These are phyloP conservation scores for Dasysyrphus tricinctus DNA, from an alignment of 2,888 invertebrate species.

Conservation along the genomic window DNA sequence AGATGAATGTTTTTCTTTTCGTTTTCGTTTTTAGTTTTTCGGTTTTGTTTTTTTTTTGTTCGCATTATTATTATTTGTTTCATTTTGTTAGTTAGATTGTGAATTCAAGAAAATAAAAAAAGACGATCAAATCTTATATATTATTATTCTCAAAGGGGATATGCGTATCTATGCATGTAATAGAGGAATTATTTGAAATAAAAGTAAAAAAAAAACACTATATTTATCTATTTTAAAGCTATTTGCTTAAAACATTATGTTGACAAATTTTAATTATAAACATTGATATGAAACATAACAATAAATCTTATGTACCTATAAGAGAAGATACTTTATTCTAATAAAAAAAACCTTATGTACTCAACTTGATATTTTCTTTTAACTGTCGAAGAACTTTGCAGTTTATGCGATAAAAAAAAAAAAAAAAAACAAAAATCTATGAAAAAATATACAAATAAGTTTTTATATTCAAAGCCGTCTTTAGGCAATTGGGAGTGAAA, in stretches of 20 bases:
- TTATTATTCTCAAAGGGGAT: conserved; percentile 7
- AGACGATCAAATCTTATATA: conserved; percentile 51
- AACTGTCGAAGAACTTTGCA: not conserved
- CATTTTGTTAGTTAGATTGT: conserved; percentile 55
- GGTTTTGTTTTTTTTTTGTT: conserved; percentile 18
- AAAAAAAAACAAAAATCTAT: too few relatives aligned
- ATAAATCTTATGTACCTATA: conserved; percentile 34
- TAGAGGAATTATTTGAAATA: not conserved
- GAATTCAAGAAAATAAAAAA: conserved; percentile 59
- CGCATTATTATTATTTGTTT: conserved; percentile 40
- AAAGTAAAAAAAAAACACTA: not conserved
- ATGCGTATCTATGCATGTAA: conserved; percentile 6
- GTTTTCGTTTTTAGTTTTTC: not conserved
- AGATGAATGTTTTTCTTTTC: conserved; percentile 42
- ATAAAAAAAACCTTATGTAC: conserved; percentile 47
- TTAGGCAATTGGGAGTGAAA: too few relatives aligned
- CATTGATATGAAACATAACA: conserved; percentile 21
- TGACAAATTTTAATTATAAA: conserved; percentile 58
- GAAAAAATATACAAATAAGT: too few relatives aligned
- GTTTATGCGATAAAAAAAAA: too few relatives aligned
- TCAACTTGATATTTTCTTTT: not conserved
- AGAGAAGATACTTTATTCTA: conserved; percentile 66
- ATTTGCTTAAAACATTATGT: conserved; percentile 40
- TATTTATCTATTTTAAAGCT: conserved; percentile 12
- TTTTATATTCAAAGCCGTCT: too few relatives aligned